A percentile compares a stretch with the other conserved stretches of the same genome.
Conservation (phyloP, 2,797 vertebrate species). For the Hafferia zeledoni region DNA sequence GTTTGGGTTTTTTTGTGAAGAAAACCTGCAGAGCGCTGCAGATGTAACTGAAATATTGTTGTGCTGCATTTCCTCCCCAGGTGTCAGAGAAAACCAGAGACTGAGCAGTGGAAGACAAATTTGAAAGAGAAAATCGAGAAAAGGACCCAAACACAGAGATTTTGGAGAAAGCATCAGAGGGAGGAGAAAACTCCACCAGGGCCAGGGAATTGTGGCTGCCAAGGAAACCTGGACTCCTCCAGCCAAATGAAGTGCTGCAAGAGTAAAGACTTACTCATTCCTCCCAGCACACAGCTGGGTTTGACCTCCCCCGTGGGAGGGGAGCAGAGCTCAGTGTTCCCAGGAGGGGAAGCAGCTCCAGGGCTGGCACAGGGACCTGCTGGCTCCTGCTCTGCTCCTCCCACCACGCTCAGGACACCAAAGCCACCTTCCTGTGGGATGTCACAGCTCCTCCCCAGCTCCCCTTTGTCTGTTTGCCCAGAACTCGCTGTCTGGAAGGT, state of each 20-base stretch:
- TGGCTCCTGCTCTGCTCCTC: background rate
- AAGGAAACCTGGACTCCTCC: slow-evolving; percentile 24
- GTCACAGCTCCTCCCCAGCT: background rate
- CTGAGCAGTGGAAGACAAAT: background rate
- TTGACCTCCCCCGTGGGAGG: background rate
- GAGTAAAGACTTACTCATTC: background rate
- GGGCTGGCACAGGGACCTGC: background rate
- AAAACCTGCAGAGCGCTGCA: background rate
- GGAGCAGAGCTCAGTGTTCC: background rate
- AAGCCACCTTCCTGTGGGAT: background rate
- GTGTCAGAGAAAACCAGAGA: background rate
- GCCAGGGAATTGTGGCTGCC: background rate
- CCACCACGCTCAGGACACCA: background rate
- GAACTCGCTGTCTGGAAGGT: background rate
- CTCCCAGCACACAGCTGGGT: background rate
- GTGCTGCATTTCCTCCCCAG: background rate
- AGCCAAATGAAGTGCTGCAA: background rate
- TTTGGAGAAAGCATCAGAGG: background rate
- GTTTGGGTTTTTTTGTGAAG: background rate
- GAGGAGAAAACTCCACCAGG: background rate
- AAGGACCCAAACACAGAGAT: background rate
- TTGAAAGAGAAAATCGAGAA: background rate
- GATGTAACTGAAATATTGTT: background rate
- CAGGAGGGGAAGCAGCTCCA: background rate
- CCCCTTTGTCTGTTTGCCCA: background rate